Conservation (phyloP, 2,888 invertebrate genomes). For the Lasioglossum leucozonium region DNA sequence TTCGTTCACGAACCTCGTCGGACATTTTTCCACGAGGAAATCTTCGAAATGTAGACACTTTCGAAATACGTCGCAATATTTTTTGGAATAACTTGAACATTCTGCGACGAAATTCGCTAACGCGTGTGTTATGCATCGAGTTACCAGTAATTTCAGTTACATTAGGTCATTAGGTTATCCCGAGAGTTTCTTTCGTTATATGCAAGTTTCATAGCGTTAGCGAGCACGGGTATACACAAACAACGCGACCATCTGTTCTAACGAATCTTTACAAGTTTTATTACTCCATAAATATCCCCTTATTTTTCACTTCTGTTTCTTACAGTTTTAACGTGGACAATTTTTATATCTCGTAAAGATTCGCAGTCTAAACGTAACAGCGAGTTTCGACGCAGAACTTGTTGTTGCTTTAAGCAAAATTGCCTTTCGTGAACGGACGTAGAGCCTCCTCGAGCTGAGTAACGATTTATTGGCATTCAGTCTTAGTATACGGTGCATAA, state of each 20-base stretch:
- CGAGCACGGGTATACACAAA: no score
- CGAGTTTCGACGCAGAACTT: neutral
- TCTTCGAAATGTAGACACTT: conserved; percentile 36
- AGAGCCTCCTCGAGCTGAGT: conserved; percentile 60
- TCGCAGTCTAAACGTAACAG: neutral
- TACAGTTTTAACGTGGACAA: neutral
- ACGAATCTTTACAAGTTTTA: no score
- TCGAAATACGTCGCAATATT: conserved; percentile 3
- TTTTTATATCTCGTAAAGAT: neutral
- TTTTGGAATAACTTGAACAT: neutral
- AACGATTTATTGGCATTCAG: conserved; percentile 53
- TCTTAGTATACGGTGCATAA: conserved; percentile 44
- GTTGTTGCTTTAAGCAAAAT: conserved; percentile 41
- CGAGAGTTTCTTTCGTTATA: no score
- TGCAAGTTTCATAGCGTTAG: no score
- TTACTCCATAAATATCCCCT: no score
- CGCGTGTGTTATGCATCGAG: neutral
- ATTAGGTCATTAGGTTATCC: no score
- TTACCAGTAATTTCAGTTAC: neutral
- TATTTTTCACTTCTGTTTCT: neutral
- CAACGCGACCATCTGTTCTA: no score
- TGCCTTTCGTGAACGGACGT: conserved; percentile 52
- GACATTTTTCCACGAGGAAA: conserved; percentile 28
- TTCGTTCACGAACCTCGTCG: conserved; percentile 40
- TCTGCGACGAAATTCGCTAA: neutral